phyloP scores from a whole-genome alignment of 2,113 vertebrate species.

The Bombycilla garrulus region DNA sequence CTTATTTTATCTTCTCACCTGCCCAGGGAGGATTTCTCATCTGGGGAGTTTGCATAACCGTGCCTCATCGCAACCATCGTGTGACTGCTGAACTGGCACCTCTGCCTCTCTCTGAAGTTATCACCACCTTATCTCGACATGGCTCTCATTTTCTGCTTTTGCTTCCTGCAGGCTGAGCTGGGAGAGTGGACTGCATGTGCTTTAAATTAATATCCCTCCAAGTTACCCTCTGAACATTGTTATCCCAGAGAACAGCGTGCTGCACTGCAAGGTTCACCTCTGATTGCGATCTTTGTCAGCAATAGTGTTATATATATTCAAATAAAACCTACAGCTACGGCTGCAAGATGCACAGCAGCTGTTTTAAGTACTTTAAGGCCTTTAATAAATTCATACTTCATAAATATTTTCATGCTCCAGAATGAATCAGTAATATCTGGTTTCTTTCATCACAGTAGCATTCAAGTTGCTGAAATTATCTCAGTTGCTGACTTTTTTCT shows the following conservation, averaged over 20 bases:
- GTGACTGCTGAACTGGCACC: background rate
- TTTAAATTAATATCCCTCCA: background rate
- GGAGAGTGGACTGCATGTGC: background rate
- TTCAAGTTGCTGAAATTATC: background rate
- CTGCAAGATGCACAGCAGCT: background rate
- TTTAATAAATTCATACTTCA: background rate
- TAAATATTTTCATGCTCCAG: background rate
- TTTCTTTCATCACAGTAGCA: background rate
- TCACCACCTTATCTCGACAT: background rate
- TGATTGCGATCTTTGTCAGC: background rate
- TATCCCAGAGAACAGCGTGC: background rate
- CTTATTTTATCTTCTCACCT: conserved; percentile 37
- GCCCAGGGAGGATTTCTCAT: background rate
- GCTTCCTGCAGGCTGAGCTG: background rate
- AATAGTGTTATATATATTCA: background rate
- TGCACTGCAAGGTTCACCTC: background rate
- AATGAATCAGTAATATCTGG: background rate
- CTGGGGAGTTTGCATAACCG: background rate
- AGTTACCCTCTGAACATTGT: background rate
- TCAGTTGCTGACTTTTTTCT: background rate
- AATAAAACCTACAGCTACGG: background rate
- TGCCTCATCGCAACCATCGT: background rate
- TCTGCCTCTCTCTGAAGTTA: background rate
- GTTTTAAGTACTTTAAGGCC: background rate
- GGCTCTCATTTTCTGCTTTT: background rate